Percentiles rank a stretch among this genome's conserved stretches.
Conservation (phyloP, 2,888 invertebrate species). For the Phalera bucephala region DNA sequence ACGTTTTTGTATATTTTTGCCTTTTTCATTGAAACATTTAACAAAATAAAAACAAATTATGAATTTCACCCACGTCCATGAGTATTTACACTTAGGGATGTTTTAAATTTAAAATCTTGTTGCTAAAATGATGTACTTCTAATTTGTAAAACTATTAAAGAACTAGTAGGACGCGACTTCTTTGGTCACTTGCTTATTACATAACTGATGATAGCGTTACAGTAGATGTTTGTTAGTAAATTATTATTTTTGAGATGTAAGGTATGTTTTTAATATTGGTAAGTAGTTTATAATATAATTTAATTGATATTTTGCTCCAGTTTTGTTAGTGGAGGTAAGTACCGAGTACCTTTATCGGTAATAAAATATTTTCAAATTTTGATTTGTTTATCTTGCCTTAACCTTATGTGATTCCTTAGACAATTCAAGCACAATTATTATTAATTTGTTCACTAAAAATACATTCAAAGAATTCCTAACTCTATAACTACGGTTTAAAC, state of each 20-base stretch:
- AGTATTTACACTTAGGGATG: not conserved
- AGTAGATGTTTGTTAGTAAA: conserved; percentile 76
- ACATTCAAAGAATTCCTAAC: too few species aligned
- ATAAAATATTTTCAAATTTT: conserved; percentile 62
- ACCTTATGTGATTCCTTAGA: too few species aligned
- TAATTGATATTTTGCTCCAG: conserved; percentile 68
- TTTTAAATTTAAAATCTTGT: not conserved
- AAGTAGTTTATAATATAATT: conserved; percentile 78
- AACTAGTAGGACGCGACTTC: not conserved
- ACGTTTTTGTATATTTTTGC: not conserved
- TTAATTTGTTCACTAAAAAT: too few species aligned
- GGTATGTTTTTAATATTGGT: conserved; percentile 78
- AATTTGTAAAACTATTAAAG: not conserved
- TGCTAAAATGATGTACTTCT: not conserved
- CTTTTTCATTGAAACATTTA: too few species aligned
- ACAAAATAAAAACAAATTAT: not conserved
- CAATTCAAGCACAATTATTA: too few species aligned
- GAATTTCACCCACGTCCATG: not conserved
- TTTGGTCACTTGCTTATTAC: not conserved
- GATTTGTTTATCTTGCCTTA: conserved; percentile 41
- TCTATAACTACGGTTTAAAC: too few species aligned
- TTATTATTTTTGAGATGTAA: conserved; percentile 81
- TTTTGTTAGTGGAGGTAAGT: conserved; percentile 64
- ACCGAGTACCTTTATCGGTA: conserved; percentile 70
- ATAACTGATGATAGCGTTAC: conserved; percentile 15